Evolutionary conservation across 2,797 vertebrate species (phyloP).

Genomic region (Parotocinclus haroldoi): DNA sequence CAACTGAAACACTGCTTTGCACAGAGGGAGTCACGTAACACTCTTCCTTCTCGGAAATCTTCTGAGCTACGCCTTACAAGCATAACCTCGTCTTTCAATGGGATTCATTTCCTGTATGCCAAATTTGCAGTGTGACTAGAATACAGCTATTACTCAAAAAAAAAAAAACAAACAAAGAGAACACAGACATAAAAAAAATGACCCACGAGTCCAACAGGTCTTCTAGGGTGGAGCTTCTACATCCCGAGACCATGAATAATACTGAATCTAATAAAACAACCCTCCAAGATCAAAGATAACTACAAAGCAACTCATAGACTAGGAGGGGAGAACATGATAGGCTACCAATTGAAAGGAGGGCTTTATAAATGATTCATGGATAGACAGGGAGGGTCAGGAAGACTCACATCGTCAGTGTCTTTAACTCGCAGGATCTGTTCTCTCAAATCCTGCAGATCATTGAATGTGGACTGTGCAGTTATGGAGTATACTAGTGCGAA

Average conservation of each 20-base stretch:
- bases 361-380: constrained; percentile 2
- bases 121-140: neutral
- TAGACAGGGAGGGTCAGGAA: too few relatives aligned
- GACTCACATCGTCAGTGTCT: constrained; percentile 86
- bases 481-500: constrained; percentile 90
- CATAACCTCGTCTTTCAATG: constrained; percentile 9
- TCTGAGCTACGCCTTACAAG: constrained; percentile 15
- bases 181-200: constrained; percentile 1
- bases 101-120: constrained; percentile 12
- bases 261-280: neutral
- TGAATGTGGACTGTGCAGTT: constrained; percentile 87
- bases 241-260: neutral
- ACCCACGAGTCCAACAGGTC: neutral
- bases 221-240: neutral
- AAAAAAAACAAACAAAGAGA: too few relatives aligned
- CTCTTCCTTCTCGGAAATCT: constrained; percentile 35
- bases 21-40: constrained; percentile 14
- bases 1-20: constrained; percentile 34
- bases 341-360: too few relatives aligned
- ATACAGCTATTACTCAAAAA: constrained; percentile 4
- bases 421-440: constrained; percentile 89
- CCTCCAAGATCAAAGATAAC: constrained; percentile 3
- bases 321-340: neutral
- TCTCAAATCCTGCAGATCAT: constrained; percentile 85
- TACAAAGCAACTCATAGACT: constrained; percentile 3